These are phyloP conservation scores for Gobio occitaniae DNA, from an alignment of 2,797 vertebrate genomes.

Conservation along the genomic window DNA sequence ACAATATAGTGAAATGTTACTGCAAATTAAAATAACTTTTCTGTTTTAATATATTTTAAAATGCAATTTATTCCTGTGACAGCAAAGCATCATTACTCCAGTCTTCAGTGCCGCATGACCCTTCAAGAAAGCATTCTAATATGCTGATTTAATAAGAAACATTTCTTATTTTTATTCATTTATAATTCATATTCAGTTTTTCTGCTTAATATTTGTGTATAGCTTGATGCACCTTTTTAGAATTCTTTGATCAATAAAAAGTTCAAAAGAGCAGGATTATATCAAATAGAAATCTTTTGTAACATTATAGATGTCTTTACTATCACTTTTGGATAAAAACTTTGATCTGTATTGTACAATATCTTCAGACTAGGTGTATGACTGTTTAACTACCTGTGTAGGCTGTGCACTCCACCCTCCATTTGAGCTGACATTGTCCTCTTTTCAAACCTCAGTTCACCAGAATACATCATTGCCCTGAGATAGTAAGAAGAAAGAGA, in stretches of 20 bases:
- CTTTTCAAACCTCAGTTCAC: constrained; percentile 98
- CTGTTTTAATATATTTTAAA: not conserved
- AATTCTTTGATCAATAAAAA: not conserved
- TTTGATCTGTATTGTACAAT: not conserved
- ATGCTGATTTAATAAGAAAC: not conserved
- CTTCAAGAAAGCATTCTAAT: not conserved
- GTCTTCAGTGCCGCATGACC: constrained; percentile 2
- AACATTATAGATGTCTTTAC: not conserved
- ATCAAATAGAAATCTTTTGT: not conserved
- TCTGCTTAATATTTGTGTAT: not conserved
- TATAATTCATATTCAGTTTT: not conserved
- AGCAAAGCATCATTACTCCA: not conserved
- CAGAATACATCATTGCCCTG: constrained; percentile 98
- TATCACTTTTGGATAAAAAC: not conserved
- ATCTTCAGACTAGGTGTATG: not conserved
- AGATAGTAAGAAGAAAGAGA: not conserved
- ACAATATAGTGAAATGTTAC: not conserved
- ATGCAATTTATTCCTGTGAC: not conserved
- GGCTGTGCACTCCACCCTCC: constrained; percentile 95
- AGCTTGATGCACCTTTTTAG: not conserved
- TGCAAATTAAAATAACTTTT: not conserved
- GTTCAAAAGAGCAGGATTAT: not conserved
- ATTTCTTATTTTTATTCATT: not conserved
- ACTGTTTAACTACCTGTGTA: constrained; percentile 88
- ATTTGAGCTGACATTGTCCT: constrained; percentile 92